Conservation (phyloP, 2,113 vertebrate genomes). For the Genyomyrus donnyi region DNA sequence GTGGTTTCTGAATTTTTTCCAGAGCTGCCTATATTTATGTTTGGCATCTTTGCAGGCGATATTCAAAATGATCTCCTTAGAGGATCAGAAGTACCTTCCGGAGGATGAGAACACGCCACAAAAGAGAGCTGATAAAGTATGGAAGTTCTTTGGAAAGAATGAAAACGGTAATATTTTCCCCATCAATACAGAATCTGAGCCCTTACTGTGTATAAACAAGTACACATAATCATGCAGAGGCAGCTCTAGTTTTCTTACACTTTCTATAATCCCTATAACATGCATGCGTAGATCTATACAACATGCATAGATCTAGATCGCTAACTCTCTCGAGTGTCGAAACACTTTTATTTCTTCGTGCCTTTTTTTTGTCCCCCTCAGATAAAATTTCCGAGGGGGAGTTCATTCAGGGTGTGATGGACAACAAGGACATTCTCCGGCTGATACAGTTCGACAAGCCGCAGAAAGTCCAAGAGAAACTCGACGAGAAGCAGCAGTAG, state of each 20-base stretch:
- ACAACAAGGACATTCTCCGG: slow-evolving; percentile 80
- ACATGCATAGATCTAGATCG: neutral
- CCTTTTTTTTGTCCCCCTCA: slow-evolving; percentile 36
- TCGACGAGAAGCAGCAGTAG: slow-evolving; percentile 72
- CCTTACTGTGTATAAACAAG: neutral
- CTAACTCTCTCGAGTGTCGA: neutral
- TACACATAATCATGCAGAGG: neutral
- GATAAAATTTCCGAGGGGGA: slow-evolving; percentile 81
- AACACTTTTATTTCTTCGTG: neutral
- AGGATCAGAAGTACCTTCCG: slow-evolving; percentile 64
- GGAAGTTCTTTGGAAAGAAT: slow-evolving; percentile 76
- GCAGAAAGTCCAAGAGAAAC: slow-evolving; percentile 73
- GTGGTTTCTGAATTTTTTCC: neutral
- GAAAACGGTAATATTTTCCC: slow-evolving; percentile 63
- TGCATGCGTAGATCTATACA: neutral
- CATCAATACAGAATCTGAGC: neutral
- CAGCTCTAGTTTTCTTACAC: neutral
- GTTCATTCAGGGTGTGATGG: slow-evolving; percentile 78
- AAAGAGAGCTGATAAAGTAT: slow-evolving; percentile 76
- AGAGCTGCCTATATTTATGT: neutral
- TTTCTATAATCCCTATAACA: neutral
- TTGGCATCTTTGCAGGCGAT: slow-evolving; percentile 62
- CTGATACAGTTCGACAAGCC: slow-evolving; percentile 81
- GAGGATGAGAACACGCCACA: slow-evolving; percentile 79
- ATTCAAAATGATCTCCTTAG: slow-evolving; percentile 78